These are phyloP conservation scores for Pelobates cultripes DNA, from an alignment of 2,797 vertebrate genomes.

Conservation along the genomic window DNA sequence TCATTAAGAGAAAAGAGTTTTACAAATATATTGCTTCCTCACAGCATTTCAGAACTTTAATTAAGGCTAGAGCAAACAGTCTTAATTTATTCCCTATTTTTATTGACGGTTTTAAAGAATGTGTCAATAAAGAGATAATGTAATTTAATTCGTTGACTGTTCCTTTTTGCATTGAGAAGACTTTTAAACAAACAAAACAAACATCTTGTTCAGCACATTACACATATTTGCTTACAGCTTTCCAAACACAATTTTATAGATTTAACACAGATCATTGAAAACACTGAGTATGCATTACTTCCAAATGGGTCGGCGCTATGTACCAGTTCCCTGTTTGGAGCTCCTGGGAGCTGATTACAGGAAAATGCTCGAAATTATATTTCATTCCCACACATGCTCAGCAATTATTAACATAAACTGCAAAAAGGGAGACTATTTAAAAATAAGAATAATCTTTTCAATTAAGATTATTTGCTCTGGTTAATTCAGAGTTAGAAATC, in stretches of 20 bases:
- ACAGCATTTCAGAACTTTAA: conserved; percentile 31
- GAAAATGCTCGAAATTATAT: conserved; percentile 65
- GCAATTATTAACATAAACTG: conserved; percentile 62
- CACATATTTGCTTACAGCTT: conserved; percentile 49
- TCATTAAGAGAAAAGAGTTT: conserved; percentile 42
- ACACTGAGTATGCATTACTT: conserved; percentile 36
- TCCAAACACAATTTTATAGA: conserved; percentile 43
- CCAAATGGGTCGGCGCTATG: conserved; percentile 51
- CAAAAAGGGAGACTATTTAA: conserved; percentile 56
- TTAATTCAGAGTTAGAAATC: conserved; percentile 53
- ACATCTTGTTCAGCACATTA: conserved; percentile 56
- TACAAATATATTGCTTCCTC: conserved; percentile 39
- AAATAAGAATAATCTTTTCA: conserved; percentile 66
- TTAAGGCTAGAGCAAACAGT: conserved; percentile 40
- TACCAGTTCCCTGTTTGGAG: conserved; percentile 60
- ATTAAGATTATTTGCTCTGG: conserved; percentile 58
- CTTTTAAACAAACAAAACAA: conserved; percentile 63
- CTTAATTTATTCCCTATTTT: conserved; percentile 62
- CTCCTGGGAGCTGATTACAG: conserved; percentile 67
- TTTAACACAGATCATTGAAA: conserved; percentile 35
- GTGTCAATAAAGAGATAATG: conserved; percentile 64
- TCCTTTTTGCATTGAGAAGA: conserved; percentile 58
- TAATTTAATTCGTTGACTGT: conserved; percentile 61
- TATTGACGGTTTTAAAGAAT: conserved; percentile 63
- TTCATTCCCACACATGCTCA: conserved; percentile 65